These are phyloP conservation scores for Salminus brasiliensis DNA, from an alignment of 2,113 vertebrate genomes.

Conservation along the genomic window DNA sequence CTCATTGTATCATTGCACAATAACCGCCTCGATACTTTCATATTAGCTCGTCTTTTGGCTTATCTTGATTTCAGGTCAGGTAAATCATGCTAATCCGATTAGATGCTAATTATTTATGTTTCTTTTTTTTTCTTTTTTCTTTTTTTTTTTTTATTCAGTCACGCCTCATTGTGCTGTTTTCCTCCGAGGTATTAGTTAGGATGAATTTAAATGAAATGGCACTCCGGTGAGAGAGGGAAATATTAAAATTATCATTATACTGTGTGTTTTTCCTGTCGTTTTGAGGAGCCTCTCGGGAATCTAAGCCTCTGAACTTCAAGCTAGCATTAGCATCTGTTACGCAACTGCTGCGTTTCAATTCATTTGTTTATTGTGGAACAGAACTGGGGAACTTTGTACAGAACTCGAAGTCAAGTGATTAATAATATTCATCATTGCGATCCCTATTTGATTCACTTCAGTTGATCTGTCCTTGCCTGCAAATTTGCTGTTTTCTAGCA, in stretches of 20 bases:
- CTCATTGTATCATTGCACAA: slow-evolving; percentile 8
- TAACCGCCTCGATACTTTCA: slow-evolving; percentile 17
- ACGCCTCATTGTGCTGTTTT: slow-evolving; percentile 56
- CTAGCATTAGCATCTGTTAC: background rate
- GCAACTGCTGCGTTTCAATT: background rate
- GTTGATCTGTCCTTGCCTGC: no score
- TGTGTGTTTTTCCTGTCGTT: background rate
- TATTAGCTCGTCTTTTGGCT: slow-evolving; percentile 63
- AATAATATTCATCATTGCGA: background rate
- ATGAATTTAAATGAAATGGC: background rate
- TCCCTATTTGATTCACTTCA: background rate
- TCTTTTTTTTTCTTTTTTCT: background rate
- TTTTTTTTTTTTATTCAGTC: slow-evolving; percentile 53
- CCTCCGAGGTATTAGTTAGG: slow-evolving; percentile 40
- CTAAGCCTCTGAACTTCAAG: background rate
- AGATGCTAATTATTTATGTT: slow-evolving; percentile 62
- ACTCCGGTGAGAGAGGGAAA: background rate
- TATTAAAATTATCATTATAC: slow-evolving; percentile 52
- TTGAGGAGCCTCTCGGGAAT: background rate
- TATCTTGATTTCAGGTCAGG: slow-evolving; percentile 74
- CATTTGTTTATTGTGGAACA: background rate
- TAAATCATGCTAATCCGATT: slow-evolving; percentile 74
- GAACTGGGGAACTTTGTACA: background rate
- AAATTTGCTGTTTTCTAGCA: background rate
- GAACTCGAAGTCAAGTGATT: background rate